phyloP scores from a whole-genome alignment of 2,113 vertebrate genomes.

The Pantherophis guttatus region DNA sequence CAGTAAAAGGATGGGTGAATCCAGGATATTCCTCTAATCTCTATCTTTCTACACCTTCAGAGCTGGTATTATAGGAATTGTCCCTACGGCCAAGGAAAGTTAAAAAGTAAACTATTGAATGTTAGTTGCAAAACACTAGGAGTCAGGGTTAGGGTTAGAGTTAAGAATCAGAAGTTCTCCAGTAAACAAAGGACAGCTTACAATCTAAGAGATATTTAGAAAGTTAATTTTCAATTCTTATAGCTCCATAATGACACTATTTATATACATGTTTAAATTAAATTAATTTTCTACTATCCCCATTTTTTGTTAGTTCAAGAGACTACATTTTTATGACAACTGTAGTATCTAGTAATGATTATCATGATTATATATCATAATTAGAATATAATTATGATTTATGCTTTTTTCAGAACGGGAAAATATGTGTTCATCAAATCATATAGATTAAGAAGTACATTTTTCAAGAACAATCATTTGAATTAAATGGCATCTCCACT shows the following conservation, averaged over 20 bases:
- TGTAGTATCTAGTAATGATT: not conserved
- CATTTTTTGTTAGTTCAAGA: not conserved
- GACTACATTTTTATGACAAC: not conserved
- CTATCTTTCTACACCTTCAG: constrained; percentile 32
- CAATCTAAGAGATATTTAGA: not conserved
- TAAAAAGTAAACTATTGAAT: constrained; percentile 16
- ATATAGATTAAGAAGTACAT: not conserved
- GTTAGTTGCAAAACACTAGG: constrained; percentile 31
- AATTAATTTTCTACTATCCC: not conserved
- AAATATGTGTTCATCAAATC: not conserved
- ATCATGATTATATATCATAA: not conserved
- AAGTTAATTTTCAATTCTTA: not conserved
- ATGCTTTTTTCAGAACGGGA: not conserved
- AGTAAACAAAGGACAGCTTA: not conserved
- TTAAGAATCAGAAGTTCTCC: not conserved
- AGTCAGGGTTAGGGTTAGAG: not conserved
- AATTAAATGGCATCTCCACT: not conserved
- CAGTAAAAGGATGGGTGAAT: constrained; percentile 5
- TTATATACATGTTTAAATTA: constrained; percentile 1
- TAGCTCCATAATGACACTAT: not conserved
- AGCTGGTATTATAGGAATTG: constrained; percentile 26
- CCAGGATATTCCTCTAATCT: not conserved
- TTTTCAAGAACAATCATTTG: not conserved
- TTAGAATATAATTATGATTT: not conserved
- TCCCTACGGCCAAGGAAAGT: not conserved